Evolutionary conservation across 2,888 invertebrate genomes (phyloP).

Genomic region (Drosophila buzzatii): DNA sequence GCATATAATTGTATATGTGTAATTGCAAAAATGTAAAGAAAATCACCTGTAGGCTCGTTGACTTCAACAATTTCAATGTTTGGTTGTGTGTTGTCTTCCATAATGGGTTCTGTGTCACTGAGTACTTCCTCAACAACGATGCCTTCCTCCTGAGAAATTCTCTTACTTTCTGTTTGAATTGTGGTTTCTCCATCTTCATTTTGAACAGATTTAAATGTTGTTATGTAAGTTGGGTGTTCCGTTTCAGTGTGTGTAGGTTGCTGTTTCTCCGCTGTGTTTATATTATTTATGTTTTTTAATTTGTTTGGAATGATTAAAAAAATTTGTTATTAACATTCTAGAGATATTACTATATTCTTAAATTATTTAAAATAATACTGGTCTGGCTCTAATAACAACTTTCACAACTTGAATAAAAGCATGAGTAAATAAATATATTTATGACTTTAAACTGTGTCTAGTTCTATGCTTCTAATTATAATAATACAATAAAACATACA

Average conservation of each 20-base stretch:
- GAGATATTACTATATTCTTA: conserved; percentile 5
- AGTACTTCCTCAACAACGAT: conserved; percentile 84
- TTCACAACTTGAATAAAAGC: neutral
- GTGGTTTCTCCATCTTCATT: conserved; percentile 83
- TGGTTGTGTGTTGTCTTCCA: conserved; percentile 69
- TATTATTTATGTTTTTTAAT: conserved; percentile 36
- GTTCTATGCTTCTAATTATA: neutral
- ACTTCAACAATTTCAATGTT: conserved; percentile 84
- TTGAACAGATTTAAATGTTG: conserved; percentile 85
- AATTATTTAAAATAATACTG: neutral
- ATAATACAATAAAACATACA: conserved; percentile 10
- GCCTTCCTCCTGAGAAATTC: conserved; percentile 83
- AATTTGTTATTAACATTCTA: conserved; percentile 52
- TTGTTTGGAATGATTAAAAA: conserved; percentile 48
- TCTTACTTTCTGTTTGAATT: conserved; percentile 84
- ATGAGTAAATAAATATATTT: neutral
- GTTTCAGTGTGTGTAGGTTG: conserved; percentile 76
- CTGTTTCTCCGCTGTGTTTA: conserved; percentile 74
- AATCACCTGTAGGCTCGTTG: conserved; percentile 84
- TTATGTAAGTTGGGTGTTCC: conserved; percentile 84
- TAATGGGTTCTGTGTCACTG: conserved; percentile 83
- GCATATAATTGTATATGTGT: conserved; percentile 19
- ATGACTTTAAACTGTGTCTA: neutral
- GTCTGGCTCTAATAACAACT: neutral
- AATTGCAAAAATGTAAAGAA: conserved; percentile 33